These are phyloP conservation scores for Oxycera nigricornis DNA, from an alignment of 2,888 invertebrate genomes.

Conservation along the genomic window DNA sequence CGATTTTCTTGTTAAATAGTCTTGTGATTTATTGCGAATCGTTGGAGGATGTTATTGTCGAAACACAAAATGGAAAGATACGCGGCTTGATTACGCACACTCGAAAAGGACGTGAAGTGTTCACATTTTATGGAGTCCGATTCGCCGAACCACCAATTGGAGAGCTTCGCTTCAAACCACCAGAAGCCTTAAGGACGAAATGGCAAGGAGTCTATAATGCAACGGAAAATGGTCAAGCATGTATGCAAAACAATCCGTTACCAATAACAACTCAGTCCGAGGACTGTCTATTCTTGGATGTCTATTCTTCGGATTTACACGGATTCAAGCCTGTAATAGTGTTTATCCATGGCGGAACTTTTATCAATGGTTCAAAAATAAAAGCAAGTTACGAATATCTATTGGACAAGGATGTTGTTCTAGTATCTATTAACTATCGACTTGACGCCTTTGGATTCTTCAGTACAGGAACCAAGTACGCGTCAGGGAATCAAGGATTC, in stretches of 20 bases:
- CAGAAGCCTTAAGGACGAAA: conserved; percentile 51
- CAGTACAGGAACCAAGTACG: conserved; percentile 67
- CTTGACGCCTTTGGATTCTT: conserved; percentile 64
- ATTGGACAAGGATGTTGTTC: conserved; percentile 55
- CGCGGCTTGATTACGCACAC: conserved; percentile 57
- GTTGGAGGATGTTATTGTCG: neutral
- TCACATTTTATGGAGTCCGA: conserved; percentile 60
- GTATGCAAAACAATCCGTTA: conserved; percentile 46
- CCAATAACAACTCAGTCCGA: conserved; percentile 59
- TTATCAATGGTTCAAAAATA: neutral
- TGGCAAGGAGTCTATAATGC: conserved; percentile 57
- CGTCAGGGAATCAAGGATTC: conserved; percentile 72
- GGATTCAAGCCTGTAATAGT: conserved; percentile 24
- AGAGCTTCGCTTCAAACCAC: conserved; percentile 58
- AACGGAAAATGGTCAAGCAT: conserved; percentile 55
- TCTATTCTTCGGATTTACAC: conserved; percentile 61
- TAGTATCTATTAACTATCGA: conserved; percentile 58
- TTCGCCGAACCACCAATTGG: conserved; percentile 61
- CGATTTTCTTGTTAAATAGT: too few species aligned
- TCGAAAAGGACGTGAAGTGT: conserved; percentile 57
- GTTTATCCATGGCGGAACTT: conserved; percentile 37
- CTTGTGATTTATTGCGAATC: too few species aligned
- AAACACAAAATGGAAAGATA: conserved; percentile 54
- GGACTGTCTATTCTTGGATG: conserved; percentile 68
- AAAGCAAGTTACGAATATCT: conserved; percentile 53